phyloP scores from a whole-genome alignment of 1,140 invertebrate genomes.

The Ips typographus region DNA sequence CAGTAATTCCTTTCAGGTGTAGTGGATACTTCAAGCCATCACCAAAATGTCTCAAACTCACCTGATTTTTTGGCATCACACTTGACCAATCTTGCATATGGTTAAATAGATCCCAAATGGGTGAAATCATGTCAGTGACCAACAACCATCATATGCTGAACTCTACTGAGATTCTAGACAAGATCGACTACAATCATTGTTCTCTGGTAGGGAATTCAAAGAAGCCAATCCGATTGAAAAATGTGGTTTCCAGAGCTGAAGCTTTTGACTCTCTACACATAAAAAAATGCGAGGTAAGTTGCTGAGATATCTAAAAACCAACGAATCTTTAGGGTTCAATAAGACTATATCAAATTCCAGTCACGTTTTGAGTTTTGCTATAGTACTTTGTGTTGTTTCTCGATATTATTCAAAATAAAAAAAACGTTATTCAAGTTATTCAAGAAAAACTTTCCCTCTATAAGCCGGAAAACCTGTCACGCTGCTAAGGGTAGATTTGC shows the following conservation, averaged over 20 bases:
- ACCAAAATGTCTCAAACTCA: too few relatives aligned
- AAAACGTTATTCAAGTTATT: too few relatives aligned
- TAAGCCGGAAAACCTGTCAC: background rate
- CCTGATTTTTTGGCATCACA: too few relatives aligned
- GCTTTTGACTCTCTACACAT: constrained; percentile 63
- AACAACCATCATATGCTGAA: constrained; percentile 41
- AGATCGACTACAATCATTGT: constrained; percentile 23
- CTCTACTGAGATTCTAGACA: constrained; percentile 11
- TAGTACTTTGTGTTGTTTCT: too few relatives aligned
- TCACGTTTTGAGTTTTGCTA: too few relatives aligned
- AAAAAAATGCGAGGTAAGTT: constrained; percentile 48
- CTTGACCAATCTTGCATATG: too few relatives aligned
- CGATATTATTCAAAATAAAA: too few relatives aligned
- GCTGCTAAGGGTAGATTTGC: background rate
- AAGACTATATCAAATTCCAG: too few relatives aligned
- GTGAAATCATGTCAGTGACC: constrained; percentile 41
- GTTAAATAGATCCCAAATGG: constrained; percentile 15
- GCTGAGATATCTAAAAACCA: background rate
- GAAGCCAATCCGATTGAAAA: constrained; percentile 62
- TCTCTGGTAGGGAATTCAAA: constrained; percentile 44
- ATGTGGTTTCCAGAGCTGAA: constrained; percentile 61
- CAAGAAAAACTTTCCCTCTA: background rate
- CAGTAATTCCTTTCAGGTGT: too few relatives aligned
- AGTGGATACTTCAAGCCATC: too few relatives aligned
- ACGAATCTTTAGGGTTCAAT: too few relatives aligned